Evolutionary conservation across 1,140 invertebrate species (phyloP).

Genomic region (Glossosoma conforme): DNA sequence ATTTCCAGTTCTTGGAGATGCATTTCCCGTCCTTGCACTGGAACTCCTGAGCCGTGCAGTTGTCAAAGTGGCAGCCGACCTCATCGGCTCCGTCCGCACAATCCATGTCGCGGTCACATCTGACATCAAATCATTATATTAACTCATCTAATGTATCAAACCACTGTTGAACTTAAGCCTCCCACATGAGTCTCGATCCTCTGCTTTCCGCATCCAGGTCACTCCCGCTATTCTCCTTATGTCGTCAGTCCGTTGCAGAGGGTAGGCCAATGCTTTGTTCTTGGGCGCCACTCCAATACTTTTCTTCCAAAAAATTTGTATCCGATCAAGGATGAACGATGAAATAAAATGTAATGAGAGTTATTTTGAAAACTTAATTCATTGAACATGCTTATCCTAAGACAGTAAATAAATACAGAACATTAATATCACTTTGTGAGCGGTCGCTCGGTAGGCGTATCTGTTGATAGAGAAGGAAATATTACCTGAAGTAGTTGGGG

Average conservation of each 20-base stretch:
- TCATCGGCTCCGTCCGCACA: slow-evolving; percentile 61
- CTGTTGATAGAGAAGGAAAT: no score
- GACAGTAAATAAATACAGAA: neutral
- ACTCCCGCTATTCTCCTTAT: no score
- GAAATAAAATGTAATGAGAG: slow-evolving; percentile 6
- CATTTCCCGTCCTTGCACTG: slow-evolving; percentile 44
- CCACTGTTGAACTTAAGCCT: no score
- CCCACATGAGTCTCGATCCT: no score
- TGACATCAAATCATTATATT: slow-evolving; percentile 35
- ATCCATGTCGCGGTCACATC: slow-evolving; percentile 64
- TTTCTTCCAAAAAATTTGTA: no score
- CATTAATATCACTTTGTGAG: no score
- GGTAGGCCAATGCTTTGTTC: no score
- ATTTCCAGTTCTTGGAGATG: slow-evolving; percentile 51
- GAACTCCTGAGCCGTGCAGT: slow-evolving; percentile 30
- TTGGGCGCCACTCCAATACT: no score
- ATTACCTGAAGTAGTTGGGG: slow-evolving; percentile 28
- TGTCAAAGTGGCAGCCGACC: slow-evolving; percentile 27
- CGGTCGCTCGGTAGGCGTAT: no score
- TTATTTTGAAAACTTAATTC: neutral
- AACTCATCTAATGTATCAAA: slow-evolving; percentile 34
- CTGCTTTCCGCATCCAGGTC: no score
- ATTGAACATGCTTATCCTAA: neutral
- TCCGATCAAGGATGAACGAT: no score
- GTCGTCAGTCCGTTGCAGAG: no score